These are phyloP conservation scores for Ischnura elegans DNA, from an alignment of 2,888 invertebrate genomes.

Conservation along the genomic window DNA sequence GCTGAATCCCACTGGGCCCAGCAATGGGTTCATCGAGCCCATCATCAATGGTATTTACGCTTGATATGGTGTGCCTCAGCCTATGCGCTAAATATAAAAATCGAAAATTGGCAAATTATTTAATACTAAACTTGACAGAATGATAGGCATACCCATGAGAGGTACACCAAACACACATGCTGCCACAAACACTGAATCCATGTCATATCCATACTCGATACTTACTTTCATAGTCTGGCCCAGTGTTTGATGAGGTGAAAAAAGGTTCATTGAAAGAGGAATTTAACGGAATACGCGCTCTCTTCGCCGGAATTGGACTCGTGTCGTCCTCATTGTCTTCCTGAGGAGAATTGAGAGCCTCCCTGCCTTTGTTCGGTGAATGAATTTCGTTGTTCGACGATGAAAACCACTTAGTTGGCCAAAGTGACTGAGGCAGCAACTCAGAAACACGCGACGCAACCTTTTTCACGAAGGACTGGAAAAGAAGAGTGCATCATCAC, in stretches of 20 bases:
- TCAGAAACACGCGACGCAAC: constrained; percentile 83
- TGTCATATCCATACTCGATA: background rate
- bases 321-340: constrained; percentile 63
- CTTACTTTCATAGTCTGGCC: background rate
- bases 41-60: background rate
- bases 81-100: background rate
- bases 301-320: constrained; percentile 59
- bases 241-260: background rate
- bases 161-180: no score
- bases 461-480: constrained; percentile 86
- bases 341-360: constrained; percentile 51
- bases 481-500: constrained; percentile 72
- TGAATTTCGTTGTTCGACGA: constrained; percentile 69
- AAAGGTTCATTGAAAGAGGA: background rate
- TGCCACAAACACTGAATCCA: background rate
- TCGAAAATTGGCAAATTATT: background rate
- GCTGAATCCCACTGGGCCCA: constrained; percentile 71
- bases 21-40: constrained; percentile 69
- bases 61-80: background rate
- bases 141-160: background rate
- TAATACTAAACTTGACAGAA: background rate
- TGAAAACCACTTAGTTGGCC: constrained; percentile 74
- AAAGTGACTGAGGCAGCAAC: constrained; percentile 81
- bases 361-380: constrained; percentile 48
- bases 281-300: constrained; percentile 70